Evolutionary conservation across 2,113 vertebrate genomes (phyloP), one percentile per base, ranked within the genome.

Genomic region (Otis tarda): DNA sequence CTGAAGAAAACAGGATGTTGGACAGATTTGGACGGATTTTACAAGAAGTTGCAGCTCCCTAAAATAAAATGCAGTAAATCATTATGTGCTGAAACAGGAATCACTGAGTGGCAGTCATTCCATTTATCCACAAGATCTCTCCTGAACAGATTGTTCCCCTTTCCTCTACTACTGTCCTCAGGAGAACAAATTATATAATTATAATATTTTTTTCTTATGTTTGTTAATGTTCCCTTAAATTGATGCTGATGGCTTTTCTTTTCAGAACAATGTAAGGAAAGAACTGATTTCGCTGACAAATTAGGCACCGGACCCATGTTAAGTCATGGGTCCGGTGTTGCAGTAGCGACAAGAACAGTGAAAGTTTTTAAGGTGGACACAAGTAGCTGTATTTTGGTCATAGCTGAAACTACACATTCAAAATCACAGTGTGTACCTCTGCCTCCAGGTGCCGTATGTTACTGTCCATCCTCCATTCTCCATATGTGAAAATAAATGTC

Each of bases 1-100:
- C 68, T 88, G 56, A 96, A 95, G 84, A 55, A 96, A 97, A 95
- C 87, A 94, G 83, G 90, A 97, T 88, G 61, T 81, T 86, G 33
- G 78, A 57, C 25, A 41, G 45, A 60, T 80, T 82, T 49, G 60
- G 49, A 71, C 16, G 64, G 75, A 23, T 45, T 73, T 91, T 90
- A 87, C 12, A 23, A 90, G 39, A 89, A 92, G 90, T 71, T 86
- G 28, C 13, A 69, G 37, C 57, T 95, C 63, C 85, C 69, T 60
- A 81, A 86, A 74, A 67, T 83, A 76, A 94, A 93, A 67, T 1
- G 9, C 37, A 74, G 57, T 93, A 96, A 96, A 94, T 91, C 61
- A 68, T 75, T 59, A 37, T 77, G 47, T 87, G 39, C 61, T 96
- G 55, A 81, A 96, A 20, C 67, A 41, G 55, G 77, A 78, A 87